Base-by-base conservation (phyloP, 2,797 vertebrate species). In the Meriones psammophilus region DNA sequence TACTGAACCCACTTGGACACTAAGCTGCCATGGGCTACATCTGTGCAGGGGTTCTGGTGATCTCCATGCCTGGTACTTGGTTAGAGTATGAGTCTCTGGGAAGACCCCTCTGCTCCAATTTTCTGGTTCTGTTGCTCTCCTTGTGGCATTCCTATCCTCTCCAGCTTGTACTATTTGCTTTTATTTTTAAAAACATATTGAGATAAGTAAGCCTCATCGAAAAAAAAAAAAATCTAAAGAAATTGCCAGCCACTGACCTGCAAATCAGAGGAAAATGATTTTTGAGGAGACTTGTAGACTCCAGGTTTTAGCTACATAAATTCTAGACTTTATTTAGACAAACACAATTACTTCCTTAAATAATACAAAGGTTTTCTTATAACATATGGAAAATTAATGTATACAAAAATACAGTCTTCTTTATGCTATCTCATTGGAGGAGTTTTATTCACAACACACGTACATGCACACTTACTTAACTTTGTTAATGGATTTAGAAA, bases 161-260 rank as follows among this genome's bases (percentile, higher is more conserved):
- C 42, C 42, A 42, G 42, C 42, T 42, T 5, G 6, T 42, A 42
- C 42, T 54, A 6, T 5, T 20, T 3, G 3, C 22, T 64, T 28
- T 77, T 20, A 8, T 8, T 20, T 42, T 73, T 20, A 66, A 46
- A 80, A 87, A 84, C 5, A 68, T 74, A 10, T 60, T 80, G 80
- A 50, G 13, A 78, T 92, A 80, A 46, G 64, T 92, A 80, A 46
- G 50, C 14, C 28, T 71, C 84, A 30, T 71, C 30, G 92, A 95
- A 33, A 88, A 88, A 73, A 76, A 60, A 60, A 79, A 22, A 89
- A 91, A 84, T 80, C n/a, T 88, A 18, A 18, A 36, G 30, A 14
- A 26, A 88, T 71, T 39, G 60, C 80, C 1, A 39, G 20, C 86
- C 79, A 79, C 15, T 88, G 36, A 69, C 33, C 58, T 77, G 15